These are phyloP conservation scores for Aspidoscelis tigris DNA, from an alignment of 2,113 vertebrate genomes.

Conservation along the genomic window DNA sequence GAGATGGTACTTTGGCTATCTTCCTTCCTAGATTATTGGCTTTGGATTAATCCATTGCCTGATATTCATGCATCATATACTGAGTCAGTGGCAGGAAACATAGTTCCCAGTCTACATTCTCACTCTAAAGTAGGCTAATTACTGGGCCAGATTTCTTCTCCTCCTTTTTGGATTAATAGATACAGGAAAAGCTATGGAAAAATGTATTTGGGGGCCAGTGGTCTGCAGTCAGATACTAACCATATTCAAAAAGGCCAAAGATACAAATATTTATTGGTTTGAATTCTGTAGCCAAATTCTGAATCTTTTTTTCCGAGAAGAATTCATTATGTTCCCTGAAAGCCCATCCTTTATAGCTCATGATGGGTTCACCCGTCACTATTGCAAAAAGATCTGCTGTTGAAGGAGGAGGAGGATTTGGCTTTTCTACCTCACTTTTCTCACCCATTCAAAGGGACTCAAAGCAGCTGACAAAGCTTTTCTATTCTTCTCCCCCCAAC, in stretches of 20 bases:
- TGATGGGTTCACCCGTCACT: background rate
- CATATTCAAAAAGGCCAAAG: background rate
- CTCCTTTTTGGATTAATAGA: background rate
- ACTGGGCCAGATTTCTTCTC: background rate
- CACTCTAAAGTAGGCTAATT: background rate
- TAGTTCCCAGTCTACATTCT: background rate
- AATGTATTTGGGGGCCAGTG: background rate
- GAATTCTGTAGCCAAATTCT: background rate
- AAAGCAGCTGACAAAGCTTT: too few relatives aligned
- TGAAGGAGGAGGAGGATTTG: too few relatives aligned
- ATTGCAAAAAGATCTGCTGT: background rate
- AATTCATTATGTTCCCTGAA: background rate
- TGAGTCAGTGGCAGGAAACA: constrained; percentile 19
- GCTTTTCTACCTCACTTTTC: too few relatives aligned
- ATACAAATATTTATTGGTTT: background rate
- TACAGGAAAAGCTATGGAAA: background rate
- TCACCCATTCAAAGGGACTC: too few relatives aligned
- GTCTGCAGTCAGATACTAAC: background rate
- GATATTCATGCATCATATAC: background rate
- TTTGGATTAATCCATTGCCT: constrained; percentile 1
- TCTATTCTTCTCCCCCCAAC: too few relatives aligned
- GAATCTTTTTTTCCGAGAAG: background rate
- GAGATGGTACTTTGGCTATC: background rate
- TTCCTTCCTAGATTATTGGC: background rate
- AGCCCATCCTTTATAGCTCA: background rate